Evolutionary conservation across 2,888 invertebrate species (phyloP).

Genomic region (Trisateles emortualis): DNA sequence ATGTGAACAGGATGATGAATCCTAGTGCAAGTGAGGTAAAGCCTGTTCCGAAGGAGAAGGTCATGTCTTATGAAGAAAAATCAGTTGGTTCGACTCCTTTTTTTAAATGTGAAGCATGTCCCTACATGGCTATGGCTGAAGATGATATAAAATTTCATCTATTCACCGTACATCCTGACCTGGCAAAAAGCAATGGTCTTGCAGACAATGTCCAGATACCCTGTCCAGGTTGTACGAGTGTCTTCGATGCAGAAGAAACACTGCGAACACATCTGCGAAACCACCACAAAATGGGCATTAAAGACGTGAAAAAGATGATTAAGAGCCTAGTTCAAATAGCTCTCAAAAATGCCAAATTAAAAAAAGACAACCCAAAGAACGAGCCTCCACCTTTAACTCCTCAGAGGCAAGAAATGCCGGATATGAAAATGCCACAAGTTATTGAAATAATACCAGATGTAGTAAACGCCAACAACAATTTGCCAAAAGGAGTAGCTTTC

Average conservation of each 20-base stretch:
- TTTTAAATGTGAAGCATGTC: constrained; percentile 85
- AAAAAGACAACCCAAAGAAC: constrained; percentile 65
- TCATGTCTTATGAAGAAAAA: constrained; percentile 83
- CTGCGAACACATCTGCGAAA: constrained; percentile 88
- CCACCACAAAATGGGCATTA: constrained; percentile 89
- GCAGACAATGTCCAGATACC: constrained; percentile 85
- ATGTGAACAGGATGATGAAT: constrained; percentile 53
- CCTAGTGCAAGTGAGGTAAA: constrained; percentile 45
- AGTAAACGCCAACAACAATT: constrained; percentile 60
- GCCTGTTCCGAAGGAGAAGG: constrained; percentile 67
- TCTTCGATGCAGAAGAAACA: constrained; percentile 88
- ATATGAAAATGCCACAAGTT: constrained; percentile 78
- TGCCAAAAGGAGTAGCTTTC: constrained; percentile 78
- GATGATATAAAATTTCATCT: constrained; percentile 85
- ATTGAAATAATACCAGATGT: constrained; percentile 81
- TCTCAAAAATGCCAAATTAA: constrained; percentile 76
- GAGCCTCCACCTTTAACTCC: constrained; percentile 46
- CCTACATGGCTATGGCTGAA: constrained; percentile 84
- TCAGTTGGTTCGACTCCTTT: constrained; percentile 82
- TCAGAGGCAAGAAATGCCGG: constrained; percentile 55
- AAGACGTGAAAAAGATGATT: constrained; percentile 87
- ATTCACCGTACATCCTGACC: constrained; percentile 78
- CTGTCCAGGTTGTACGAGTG: constrained; percentile 90
- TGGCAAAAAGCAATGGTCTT: constrained; percentile 83
- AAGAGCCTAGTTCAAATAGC: constrained; percentile 84